These are phyloP conservation scores for Periophthalmus magnuspinnatus DNA, from an alignment of 2,797 vertebrate genomes.

Conservation along the genomic window DNA sequence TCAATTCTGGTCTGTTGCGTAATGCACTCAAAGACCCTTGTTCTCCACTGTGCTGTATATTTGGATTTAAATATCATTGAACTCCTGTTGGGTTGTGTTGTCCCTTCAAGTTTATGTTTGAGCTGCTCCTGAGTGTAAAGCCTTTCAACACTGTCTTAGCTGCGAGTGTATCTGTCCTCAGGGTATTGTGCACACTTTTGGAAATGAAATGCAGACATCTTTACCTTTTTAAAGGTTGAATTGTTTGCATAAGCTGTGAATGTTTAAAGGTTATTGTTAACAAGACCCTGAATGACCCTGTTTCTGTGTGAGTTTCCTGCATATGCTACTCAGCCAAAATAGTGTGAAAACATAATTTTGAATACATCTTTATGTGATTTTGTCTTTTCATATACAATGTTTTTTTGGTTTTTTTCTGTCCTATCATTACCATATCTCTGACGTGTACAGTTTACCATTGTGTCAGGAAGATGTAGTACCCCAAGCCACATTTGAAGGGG, in stretches of 20 bases:
- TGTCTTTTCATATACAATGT: constrained; percentile 12
- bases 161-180: constrained; percentile 2
- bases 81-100: not conserved
- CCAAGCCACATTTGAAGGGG: constrained; percentile 34
- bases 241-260: constrained; percentile 53
- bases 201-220: constrained; percentile 34
- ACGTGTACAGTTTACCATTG: constrained; percentile 52
- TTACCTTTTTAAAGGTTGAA: constrained; percentile 60
- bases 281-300: constrained; percentile 5
- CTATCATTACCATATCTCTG: constrained; percentile 56
- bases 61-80: not conserved
- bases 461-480: constrained; percentile 59
- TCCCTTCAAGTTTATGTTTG: constrained; percentile 7
- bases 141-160: not conserved
- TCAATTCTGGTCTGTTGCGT: too few species aligned
- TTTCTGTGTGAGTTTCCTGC: constrained; percentile 6
- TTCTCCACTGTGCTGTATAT: too few species aligned
- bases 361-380: constrained; percentile 7
- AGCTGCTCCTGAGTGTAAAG: not conserved
- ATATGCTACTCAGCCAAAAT: constrained; percentile 11
- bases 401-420: constrained; percentile 21
- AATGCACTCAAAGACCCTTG: too few species aligned
- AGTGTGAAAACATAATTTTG: constrained; percentile 19
- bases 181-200: constrained; percentile 16
- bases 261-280: constrained; percentile 52